These are phyloP conservation scores for Benthochromis sp. DNA, from an alignment of 2,113 vertebrate species.

Conservation along the genomic window DNA sequence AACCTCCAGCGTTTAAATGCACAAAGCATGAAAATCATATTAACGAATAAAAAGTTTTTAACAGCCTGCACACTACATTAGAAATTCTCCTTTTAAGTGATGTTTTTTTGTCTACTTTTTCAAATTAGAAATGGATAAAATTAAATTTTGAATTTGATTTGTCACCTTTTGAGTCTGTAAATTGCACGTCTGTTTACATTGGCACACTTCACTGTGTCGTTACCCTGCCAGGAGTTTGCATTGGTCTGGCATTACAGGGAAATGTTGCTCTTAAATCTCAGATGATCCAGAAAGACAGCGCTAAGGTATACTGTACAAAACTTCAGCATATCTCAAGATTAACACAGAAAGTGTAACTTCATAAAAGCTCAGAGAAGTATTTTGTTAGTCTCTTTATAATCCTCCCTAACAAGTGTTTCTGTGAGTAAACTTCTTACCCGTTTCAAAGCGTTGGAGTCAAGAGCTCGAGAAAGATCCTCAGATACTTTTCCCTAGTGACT, in stretches of 20 bases:
- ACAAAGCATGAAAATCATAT: background rate
- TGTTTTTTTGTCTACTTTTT: background rate
- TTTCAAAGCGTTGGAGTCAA: background rate
- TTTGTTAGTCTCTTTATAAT: background rate
- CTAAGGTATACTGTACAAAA: background rate
- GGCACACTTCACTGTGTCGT: background rate
- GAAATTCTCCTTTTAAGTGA: background rate
- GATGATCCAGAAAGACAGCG: background rate
- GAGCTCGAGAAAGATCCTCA: background rate
- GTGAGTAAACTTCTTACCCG: conserved; percentile 27
- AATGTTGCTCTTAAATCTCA: background rate
- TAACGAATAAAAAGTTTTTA: background rate
- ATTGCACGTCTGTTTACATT: background rate
- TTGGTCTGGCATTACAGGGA: background rate
- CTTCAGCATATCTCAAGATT: background rate
- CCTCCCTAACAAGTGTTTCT: background rate
- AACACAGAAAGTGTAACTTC: background rate
- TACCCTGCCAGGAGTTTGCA: background rate
- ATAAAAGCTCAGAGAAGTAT: background rate
- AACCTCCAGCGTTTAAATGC: background rate
- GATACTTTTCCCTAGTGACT: background rate
- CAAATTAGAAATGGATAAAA: background rate
- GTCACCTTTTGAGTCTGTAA: background rate
- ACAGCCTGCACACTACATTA: background rate
- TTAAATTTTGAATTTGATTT: background rate